Evolutionary conservation across 2,797 vertebrate genomes (phyloP).

Genomic region (Chelmon rostratus): DNA sequence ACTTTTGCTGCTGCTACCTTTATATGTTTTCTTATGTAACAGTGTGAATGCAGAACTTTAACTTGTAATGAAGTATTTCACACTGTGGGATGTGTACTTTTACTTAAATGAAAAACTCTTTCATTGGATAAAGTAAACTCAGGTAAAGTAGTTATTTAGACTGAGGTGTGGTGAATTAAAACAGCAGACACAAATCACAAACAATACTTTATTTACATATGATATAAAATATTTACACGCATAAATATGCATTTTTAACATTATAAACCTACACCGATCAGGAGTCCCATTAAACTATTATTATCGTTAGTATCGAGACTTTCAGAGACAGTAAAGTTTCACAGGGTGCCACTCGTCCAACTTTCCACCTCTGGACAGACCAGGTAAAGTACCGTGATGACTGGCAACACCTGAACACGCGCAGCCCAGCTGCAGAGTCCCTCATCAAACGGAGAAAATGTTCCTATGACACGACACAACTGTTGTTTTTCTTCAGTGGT

Average conservation of each 20-base stretch:
- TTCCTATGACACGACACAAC: constrained; percentile 78
- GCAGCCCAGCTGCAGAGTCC: constrained; percentile 52
- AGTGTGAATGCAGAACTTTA: neutral
- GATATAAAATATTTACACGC: neutral
- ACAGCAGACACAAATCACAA: constrained; percentile 11
- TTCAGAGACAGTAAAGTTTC: neutral
- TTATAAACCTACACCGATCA: neutral
- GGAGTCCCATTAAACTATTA: neutral
- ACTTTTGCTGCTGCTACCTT: neutral
- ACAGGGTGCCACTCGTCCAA: no score
- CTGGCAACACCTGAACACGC: constrained; percentile 25
- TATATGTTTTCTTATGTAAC: neutral
- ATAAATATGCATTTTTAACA: neutral
- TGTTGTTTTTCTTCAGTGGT: constrained; percentile 73
- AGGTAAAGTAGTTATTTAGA: neutral
- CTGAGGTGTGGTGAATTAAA: neutral
- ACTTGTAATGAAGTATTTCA: neutral
- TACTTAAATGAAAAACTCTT: neutral
- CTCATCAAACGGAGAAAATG: rapidly evolving
- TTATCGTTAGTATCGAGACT: rapidly evolving
- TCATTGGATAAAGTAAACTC: neutral
- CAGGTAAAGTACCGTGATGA: neutral
- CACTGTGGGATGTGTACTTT: neutral
- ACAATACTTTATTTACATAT: constrained; percentile 45
- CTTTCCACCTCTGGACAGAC: neutral